Percentiles rank a stretch among this genome's conserved stretches.
Conservation (phyloP, 92 coral and sea anemone species). For the Phenganax subtilis region DNA sequence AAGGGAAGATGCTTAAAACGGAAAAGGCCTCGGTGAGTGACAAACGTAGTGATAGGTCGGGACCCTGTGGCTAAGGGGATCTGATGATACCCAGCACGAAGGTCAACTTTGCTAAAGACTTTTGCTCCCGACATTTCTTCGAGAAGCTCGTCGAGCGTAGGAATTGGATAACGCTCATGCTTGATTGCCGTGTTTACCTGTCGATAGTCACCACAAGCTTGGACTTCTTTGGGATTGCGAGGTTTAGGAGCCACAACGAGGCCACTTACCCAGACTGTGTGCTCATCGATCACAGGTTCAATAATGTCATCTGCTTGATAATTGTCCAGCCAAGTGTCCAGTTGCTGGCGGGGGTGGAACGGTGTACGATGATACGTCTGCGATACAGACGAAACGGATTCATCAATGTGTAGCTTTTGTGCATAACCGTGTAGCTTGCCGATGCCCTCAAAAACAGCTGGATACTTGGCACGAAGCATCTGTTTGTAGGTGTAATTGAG, state of each 20-base stretch:
- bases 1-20: conserved; percentile 30
- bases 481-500: too few species aligned
- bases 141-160: conserved; percentile 35
- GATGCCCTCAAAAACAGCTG: background rate
- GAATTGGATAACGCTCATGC: conserved; percentile 24
- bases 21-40: conserved; percentile 27
- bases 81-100: conserved; percentile 25
- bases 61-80: background rate
- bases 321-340: conserved; percentile 34
- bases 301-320: conserved; percentile 30
- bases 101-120: too few species aligned
- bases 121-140: conserved; percentile 5
- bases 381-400: background rate
- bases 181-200: conserved; percentile 30
- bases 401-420: background rate
- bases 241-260: conserved; percentile 38
- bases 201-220: conserved; percentile 7
- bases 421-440: background rate
- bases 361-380: conserved; percentile 19
- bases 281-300: conserved; percentile 37
- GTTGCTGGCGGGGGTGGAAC: conserved; percentile 23
- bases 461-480: background rate
- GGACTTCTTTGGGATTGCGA: background rate
- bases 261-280: conserved; percentile 42
- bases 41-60: conserved; percentile 30